Percentiles rank a stretch among this genome's conserved stretches.
Evolutionary conservation across 2,888 invertebrate genomes (phyloP).

Genomic region (Ernsta delagoae): DNA sequence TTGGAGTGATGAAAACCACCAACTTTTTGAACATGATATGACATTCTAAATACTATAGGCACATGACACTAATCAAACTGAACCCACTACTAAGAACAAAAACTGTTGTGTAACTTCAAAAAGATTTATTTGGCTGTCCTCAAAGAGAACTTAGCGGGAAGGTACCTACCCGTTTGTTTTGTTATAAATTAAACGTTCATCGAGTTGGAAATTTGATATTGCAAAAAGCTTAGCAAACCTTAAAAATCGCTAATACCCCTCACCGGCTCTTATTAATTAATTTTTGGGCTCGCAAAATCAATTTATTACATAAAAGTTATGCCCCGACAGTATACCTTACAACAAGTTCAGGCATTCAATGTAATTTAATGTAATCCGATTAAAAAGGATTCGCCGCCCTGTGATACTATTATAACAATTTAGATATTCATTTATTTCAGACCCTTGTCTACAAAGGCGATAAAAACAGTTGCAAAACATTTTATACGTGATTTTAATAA

Average conservation of each 20-base stretch:
- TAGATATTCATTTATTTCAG: constrained; percentile 16
- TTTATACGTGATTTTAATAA: no score
- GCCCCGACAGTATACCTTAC: constrained; percentile 22
- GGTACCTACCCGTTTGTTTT: no score
- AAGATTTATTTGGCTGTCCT: no score
- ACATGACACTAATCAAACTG: no score
- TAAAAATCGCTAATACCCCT: constrained; percentile 30
- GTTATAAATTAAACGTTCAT: no score
- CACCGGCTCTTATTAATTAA: constrained; percentile 27
- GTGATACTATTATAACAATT: constrained; percentile 34
- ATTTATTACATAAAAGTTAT: constrained; percentile 33
- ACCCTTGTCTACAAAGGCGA: background rate
- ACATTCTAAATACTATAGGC: no score
- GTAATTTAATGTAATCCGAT: constrained; percentile 45
- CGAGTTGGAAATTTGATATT: constrained; percentile 5
- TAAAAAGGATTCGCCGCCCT: constrained; percentile 41
- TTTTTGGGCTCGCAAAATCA: constrained; percentile 26
- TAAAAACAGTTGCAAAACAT: background rate
- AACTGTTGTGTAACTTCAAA: no score
- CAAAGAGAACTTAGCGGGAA: no score
- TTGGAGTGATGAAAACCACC: no score
- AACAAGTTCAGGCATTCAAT: constrained; percentile 40
- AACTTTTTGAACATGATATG: no score
- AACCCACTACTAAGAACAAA: no score
- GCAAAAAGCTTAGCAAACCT: constrained; percentile 30